Evolutionary conservation across 1,140 invertebrate genomes (phyloP), one percentile per base, ranked within the genome.

Genomic region (Reticulitermes speratus): DNA sequence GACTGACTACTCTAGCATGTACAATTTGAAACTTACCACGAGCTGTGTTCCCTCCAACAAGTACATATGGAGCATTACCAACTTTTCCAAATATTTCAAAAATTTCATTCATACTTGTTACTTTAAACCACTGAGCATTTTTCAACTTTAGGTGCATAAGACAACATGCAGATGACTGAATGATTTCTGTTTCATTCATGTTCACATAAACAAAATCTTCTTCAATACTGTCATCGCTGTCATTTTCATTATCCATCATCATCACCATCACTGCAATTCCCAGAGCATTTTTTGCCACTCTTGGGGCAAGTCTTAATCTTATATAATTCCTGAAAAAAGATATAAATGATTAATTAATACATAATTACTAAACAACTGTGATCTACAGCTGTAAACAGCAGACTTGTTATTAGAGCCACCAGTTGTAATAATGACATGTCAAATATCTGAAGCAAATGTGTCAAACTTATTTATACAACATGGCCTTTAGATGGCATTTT

Each of bases 41-140:
- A 30, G 93, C 94, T 3, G 95, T 96, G 88, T 95, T 95, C 69
- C 95, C 95, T 45, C 94, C 94, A 19, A 95, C 91, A 12, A 95
- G 88, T 87, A 92, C 91, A 87, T 95, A 96, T 81, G 89, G 90
- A 25, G 90, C 89, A 52, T 88, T 83, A 5, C 88, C 91, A 87
- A 92, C 91, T 88, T 91, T 92, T 11, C 90, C 88, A 84, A 96
- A 91, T 25, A 94, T 89, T 89, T 91, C 91, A 88, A 94, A 94
- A 3, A 95, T 88, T 88, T 93, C 90, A 0, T 91, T 88, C 0
- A 95, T 82, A 7, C 89, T 92, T 86, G 91, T 91, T 84, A 92
- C 91, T 90, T 93, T 93, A 88, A 91, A 83, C 85, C 85, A 86
- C n/a, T 86, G 44, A 19, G 69, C 44, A 25, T n/a, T 44, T 19